A percentile compares a stretch with the other conserved stretches of the same genome.
These are phyloP conservation scores for Cephus runcator DNA, from an alignment of 2,888 invertebrate species.

Conservation along the genomic window DNA sequence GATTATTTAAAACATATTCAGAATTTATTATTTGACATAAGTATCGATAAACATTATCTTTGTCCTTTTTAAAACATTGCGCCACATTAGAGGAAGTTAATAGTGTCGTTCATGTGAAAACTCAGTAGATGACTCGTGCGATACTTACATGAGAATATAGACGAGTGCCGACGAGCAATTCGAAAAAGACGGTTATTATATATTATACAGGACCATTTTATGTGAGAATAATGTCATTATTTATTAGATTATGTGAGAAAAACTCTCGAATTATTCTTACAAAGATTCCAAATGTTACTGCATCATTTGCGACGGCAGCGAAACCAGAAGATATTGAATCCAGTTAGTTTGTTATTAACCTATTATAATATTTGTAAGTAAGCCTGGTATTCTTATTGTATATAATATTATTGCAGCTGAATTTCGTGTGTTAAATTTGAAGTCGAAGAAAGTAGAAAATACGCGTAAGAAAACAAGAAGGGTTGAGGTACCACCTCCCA, in stretches of 20 bases:
- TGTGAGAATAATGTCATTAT: constrained; percentile 29
- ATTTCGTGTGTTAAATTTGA: constrained; percentile 42
- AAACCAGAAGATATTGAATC: constrained; percentile 5
- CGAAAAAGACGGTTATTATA: neutral
- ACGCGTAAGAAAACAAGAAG: constrained; percentile 6
- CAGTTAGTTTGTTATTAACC: constrained; percentile 24
- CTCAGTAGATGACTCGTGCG: too few species aligned
- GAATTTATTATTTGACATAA: neutral
- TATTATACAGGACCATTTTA: neutral
- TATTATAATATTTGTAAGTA: constrained; percentile 1
- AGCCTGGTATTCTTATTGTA: neutral
- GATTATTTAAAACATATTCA: neutral
- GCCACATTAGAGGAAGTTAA: too few species aligned
- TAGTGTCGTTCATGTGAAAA: too few species aligned
- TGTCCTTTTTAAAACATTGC: too few species aligned
- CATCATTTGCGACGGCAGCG: constrained; percentile 20
- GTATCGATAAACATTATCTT: too few species aligned
- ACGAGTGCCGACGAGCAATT: neutral
- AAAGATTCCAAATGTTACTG: constrained; percentile 23
- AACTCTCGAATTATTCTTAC: constrained; percentile 18
- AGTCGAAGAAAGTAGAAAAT: constrained; percentile 26
- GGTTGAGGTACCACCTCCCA: constrained; percentile 36
- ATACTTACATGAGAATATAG: too few species aligned
- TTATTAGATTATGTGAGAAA: constrained; percentile 29
- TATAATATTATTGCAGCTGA: constrained; percentile 36